Percentiles rank a stretch among this genome's conserved stretches.
Conservation (phyloP, 2,888 invertebrate species). For the Oegoconia quadripuncta region DNA sequence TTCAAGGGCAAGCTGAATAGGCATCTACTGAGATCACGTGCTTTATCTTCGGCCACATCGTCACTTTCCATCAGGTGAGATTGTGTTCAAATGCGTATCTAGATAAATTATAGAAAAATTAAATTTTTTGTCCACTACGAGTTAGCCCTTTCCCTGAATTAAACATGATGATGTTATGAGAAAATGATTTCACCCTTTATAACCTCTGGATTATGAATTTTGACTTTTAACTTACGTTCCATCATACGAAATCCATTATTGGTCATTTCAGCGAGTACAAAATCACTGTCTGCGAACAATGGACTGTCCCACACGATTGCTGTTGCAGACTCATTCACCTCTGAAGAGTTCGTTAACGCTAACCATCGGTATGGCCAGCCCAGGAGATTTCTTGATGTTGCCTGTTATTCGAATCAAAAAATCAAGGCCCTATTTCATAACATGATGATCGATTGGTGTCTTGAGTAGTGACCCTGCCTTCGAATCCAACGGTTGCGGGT, state of each 20-base stretch:
- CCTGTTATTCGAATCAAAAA: constrained; percentile 25
- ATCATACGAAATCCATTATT: constrained; percentile 27
- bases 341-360: constrained; percentile 26
- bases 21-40: too few relatives aligned
- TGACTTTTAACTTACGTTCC: constrained; percentile 42
- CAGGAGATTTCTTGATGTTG: constrained; percentile 31
- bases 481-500: too few relatives aligned
- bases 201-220: background rate
- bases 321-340: constrained; percentile 13
- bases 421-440: constrained; percentile 4
- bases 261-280: constrained; percentile 42
- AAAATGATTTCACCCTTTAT: background rate
- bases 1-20: too few relatives aligned
- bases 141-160: too few relatives aligned
- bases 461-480: too few relatives aligned
- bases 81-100: too few relatives aligned
- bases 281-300: constrained; percentile 45
- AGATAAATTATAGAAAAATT: too few relatives aligned
- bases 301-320: constrained; percentile 28
- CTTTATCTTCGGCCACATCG: too few relatives aligned
- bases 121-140: too few relatives aligned
- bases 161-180: too few relatives aligned
- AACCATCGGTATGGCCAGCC: constrained; percentile 56
- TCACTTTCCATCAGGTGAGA: too few relatives aligned
- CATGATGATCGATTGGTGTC: constrained; percentile 7